Conservation (phyloP, 1,140 invertebrate species). For the Drosophila quadrilineata region DNA sequence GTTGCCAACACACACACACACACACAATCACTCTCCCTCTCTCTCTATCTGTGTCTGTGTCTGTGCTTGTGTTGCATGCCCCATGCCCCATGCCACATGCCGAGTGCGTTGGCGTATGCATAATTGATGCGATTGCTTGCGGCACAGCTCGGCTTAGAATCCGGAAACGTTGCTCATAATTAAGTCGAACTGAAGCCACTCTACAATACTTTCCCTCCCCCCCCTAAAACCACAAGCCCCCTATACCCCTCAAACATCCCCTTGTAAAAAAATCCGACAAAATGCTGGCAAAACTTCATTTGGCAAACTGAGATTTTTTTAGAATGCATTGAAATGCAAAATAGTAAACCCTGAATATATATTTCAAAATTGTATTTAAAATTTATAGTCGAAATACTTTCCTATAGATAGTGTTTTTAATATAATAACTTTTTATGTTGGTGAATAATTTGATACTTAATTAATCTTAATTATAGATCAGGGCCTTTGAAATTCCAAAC, state of each 20-base stretch:
- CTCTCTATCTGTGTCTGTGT: conserved; percentile 11
- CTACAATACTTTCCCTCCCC: neutral
- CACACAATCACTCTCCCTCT: neutral
- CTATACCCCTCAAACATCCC: neutral
- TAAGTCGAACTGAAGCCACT: conserved; percentile 30
- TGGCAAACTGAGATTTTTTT: conserved; percentile 49
- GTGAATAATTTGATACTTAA: no score
- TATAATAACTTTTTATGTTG: no score
- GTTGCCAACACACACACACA: neutral
- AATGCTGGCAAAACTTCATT: conserved; percentile 32
- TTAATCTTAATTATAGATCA: no score
- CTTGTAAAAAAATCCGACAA: conserved; percentile 13
- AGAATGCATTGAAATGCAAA: conserved; percentile 51
- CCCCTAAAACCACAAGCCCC: neutral
- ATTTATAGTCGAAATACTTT: no score
- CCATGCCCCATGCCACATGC: conserved; percentile 12
- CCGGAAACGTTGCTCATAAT: conserved; percentile 44
- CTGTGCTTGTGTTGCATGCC: neutral
- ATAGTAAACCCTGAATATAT: no score
- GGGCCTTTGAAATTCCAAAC: no score
- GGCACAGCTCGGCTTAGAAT: conserved; percentile 55
- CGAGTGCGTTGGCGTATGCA: conserved; percentile 70
- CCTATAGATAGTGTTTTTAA: no score
- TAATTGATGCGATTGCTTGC: conserved; percentile 80
- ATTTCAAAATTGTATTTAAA: no score